Percentiles rank a stretch among this genome's conserved stretches.
phyloP scores from a whole-genome alignment of 2,113 vertebrate species.

The Struthidea cinerea region DNA sequence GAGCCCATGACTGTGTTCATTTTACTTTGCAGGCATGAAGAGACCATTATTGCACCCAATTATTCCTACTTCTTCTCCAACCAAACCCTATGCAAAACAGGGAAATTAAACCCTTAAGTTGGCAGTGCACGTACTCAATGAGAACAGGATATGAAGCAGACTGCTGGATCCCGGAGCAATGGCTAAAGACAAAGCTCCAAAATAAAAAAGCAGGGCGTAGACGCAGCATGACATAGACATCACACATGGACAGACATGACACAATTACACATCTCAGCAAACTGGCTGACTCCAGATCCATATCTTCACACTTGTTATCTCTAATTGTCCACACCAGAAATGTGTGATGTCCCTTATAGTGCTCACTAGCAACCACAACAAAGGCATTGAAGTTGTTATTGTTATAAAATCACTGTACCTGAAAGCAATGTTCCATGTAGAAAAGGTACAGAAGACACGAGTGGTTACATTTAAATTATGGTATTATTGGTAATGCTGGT shows the following conservation, averaged over 20 bases:
- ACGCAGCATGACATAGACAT: not conserved
- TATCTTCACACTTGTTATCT: not conserved
- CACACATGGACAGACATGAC: not conserved
- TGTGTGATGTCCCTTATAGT: not conserved
- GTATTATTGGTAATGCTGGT: not conserved
- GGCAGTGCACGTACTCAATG: not conserved
- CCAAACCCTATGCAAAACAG: conserved; percentile 4
- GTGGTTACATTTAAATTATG: not conserved
- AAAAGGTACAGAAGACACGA: not conserved
- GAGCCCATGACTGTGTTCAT: not conserved
- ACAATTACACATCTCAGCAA: not conserved
- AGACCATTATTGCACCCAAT: conserved; percentile 6
- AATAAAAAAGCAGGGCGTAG: not conserved
- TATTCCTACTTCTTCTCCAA: conserved; percentile 31
- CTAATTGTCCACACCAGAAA: not conserved
- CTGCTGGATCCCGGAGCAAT: not conserved
- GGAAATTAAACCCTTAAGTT: not conserved
- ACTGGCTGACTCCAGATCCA: not conserved
- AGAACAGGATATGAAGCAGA: not conserved
- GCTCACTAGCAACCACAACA: not conserved
- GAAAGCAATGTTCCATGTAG: not conserved
- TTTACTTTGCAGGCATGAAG: conserved; percentile 26
- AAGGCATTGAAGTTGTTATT: not conserved
- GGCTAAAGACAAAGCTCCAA: not conserved
- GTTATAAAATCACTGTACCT: not conserved